Percentiles rank a stretch among this genome's conserved stretches.
phyloP scores from a whole-genome alignment of 2,888 invertebrate species.

The Hemaris fuciformis region DNA sequence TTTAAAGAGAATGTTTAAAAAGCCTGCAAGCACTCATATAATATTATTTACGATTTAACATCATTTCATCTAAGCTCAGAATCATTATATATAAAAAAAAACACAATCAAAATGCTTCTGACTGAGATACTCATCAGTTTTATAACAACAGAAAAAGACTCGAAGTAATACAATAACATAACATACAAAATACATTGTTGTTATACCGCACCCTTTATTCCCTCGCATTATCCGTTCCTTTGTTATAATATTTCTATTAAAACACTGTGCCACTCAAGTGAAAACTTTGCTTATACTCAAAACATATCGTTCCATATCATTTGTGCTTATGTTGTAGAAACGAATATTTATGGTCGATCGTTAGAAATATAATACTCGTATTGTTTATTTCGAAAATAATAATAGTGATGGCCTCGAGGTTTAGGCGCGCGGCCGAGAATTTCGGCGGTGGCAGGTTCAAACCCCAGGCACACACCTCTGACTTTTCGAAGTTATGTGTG shows the following conservation, averaged over 20 bases:
- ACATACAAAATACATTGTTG: not conserved
- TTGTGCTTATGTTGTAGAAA: not conserved
- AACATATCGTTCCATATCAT: slow-evolving; percentile 3
- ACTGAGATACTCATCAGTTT: not conserved
- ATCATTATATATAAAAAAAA: too few species aligned
- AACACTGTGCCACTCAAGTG: not conserved
- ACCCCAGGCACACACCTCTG: too few species aligned
- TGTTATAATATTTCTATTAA: slow-evolving; percentile 4
- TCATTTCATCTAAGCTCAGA: too few species aligned
- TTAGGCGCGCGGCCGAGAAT: too few species aligned
- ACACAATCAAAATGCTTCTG: not conserved
- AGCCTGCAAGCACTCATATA: too few species aligned
- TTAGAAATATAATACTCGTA: not conserved
- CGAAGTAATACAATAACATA: not conserved
- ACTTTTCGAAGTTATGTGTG: too few species aligned
- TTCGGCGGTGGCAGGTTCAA: too few species aligned
- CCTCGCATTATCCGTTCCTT: not conserved
- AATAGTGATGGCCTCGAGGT: too few species aligned
- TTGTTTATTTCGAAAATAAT: too few species aligned
- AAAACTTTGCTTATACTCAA: slow-evolving; percentile 2
- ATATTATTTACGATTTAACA: too few species aligned
- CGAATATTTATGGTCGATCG: not conserved
- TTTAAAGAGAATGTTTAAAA: too few species aligned
- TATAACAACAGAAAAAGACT: not conserved
- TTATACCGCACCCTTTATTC: not conserved